These are phyloP conservation scores for Ophioderma brevispina DNA, from an alignment of 35 echinoderm and acorn worm species.

Conservation along the genomic window DNA sequence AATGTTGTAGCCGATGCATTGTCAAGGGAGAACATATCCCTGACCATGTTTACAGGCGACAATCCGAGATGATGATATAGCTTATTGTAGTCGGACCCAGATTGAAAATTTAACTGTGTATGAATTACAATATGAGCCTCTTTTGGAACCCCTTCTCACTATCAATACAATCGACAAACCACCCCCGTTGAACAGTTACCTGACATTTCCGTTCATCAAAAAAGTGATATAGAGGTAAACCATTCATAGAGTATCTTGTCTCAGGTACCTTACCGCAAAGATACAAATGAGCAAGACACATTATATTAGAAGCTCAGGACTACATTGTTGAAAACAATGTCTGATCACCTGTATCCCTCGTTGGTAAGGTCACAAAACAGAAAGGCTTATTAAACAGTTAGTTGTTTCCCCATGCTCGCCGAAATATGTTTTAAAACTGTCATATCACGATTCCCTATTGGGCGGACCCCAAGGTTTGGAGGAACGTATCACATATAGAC, in stretches of 20 bases:
- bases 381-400: conserved; percentile 31
- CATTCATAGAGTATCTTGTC: neutral
- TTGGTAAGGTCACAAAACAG: conserved; percentile 25
- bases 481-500: conserved; percentile 47
- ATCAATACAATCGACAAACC: neutral
- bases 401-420: conserved; percentile 25
- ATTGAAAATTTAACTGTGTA: neutral
- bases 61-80: neutral
- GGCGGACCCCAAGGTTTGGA: conserved; percentile 60
- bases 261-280: neutral
- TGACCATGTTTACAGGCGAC: neutral
- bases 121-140: neutral
- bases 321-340: conserved; percentile 21
- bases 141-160: neutral
- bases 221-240: neutral
- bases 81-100: neutral
- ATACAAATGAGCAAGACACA: neutral
- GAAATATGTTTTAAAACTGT: conserved; percentile 37
- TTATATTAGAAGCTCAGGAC: conserved; percentile 4
- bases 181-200: neutral
- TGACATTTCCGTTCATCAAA: neutral
- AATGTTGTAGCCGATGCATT: conserved; percentile 3
- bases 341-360: conserved; percentile 28
- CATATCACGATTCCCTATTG: conserved; percentile 43
- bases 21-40: neutral